Percentiles rank a stretch among this genome's conserved stretches.
Evolutionary conservation across 2,888 invertebrate species (phyloP).

Genomic region (Heteromyza rotundicornis): DNA sequence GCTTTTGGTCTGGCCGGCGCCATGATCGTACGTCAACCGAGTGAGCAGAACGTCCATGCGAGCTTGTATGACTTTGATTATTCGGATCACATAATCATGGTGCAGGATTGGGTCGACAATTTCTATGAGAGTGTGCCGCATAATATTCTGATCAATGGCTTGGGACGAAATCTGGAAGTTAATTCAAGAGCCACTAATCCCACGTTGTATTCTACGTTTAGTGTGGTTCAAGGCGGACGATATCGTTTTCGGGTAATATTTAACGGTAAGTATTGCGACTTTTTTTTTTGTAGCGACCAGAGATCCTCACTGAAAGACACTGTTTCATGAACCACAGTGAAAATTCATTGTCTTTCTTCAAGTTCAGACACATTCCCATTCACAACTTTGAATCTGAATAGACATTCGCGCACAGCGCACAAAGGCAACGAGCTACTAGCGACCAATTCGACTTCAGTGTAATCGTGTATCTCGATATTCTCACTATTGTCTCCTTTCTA

Average conservation of each 20-base stretch:
- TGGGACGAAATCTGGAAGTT: slow-evolving; percentile 45
- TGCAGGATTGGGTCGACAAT: slow-evolving; percentile 56
- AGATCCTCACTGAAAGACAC: too few species aligned
- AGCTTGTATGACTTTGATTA: slow-evolving; percentile 51
- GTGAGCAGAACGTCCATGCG: slow-evolving; percentile 42
- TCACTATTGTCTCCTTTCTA: too few species aligned
- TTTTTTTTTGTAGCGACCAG: too few species aligned
- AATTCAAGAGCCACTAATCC: slow-evolving; percentile 40
- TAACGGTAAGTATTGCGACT: slow-evolving; percentile 48
- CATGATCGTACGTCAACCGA: slow-evolving; percentile 45
- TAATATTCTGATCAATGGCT: slow-evolving; percentile 52
- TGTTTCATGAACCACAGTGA: too few species aligned
- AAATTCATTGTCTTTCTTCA: too few species aligned
- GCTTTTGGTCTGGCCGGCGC: slow-evolving; percentile 53
- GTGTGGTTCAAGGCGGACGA: slow-evolving; percentile 49
- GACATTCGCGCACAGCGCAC: too few species aligned
- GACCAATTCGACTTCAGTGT: too few species aligned
- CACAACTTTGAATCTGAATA: too few species aligned
- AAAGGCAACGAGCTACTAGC: too few species aligned
- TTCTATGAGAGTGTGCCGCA: slow-evolving; percentile 45
- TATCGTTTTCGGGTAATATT: slow-evolving; percentile 56
- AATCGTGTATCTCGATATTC: too few species aligned
- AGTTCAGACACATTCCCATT: too few species aligned
- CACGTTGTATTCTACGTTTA: slow-evolving; percentile 46
- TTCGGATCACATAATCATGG: slow-evolving; percentile 49